Evolutionary conservation across 2,113 vertebrate genomes (phyloP), one percentile per base, ranked within the genome.

Genomic region (Rissa tridactyla): DNA sequence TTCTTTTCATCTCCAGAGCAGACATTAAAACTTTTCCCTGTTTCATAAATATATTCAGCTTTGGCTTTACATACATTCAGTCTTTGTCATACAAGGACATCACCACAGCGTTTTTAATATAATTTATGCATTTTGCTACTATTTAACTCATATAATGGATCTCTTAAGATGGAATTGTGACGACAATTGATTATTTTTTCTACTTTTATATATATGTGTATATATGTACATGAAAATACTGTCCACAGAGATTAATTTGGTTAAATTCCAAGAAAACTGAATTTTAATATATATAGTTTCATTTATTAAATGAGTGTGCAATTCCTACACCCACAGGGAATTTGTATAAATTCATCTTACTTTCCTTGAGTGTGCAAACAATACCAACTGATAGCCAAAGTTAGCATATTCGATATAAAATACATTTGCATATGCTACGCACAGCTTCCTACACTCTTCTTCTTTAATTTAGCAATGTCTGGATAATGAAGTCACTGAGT

Each of bases 381-480:
- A 88, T 77, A 92, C 58, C 36, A 78, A 86, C 94, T 87, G 82
- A 61, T 38, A 91, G 54, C 49, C 66, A 20, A 83, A 96, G 78
- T 88, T 94, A 82, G 46, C 58, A 81, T 91, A 55, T 88, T 92
- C 60, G 88, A 32, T 90, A 72, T 94, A 77, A 97, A 90, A 34
- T 47, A 83, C 19, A 88, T 92, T 92, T 92, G 78, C 84, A 95
- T 92, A 66, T 85, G 82, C 58, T 76, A 72, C 3, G 1, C n/a
- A 46, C 62, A 70, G 30, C 87, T 88, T 96, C 89, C 92, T 97
- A 87, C 34, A 2, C 75, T 91, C 60, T 66, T 89, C 94, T 40
- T 93, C 81, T 95, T 91, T 90, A 92, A 96, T 95, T 92, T 96
- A 94, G 71, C 87, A 87, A 73, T 66, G 86, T 66, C 55, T 92